Evolutionary conservation across 2,113 vertebrate genomes (phyloP), one percentile per base, ranked within the genome.

Genomic region (Aspidoscelis tigris): DNA sequence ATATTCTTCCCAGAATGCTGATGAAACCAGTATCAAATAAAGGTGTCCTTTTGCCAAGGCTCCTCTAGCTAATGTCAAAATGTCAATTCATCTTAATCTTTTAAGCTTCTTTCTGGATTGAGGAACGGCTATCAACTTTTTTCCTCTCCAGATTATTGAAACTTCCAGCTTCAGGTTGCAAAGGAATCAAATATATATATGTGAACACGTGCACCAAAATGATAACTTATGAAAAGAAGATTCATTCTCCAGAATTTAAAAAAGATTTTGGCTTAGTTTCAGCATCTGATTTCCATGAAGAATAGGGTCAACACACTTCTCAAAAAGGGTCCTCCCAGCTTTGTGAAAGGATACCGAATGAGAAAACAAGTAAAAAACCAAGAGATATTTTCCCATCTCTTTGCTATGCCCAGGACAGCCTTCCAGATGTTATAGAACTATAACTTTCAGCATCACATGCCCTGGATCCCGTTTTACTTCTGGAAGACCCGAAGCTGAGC

Each of bases 51-150:
- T 81, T 73, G 39, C 53, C 70, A 22, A 81, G 21, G 44, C 22
- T 81, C 22, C 72, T 21, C 70, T 73, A 73, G 80, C 70, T 73
- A 81, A 72, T 61, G 70, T 53, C 65, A 69, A 50, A 66, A 69
- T 21, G 65, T 26, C 12, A 61, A 44, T 73, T 81, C 69, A 53
- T 44, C 10, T 61, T 73, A 72, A 81, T 81, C 69, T 61, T 73
- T 72, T 81, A 73, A 73, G 21, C 69, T 73, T 81, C 80, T 58
- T 81, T 81, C 69, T 81, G n/a, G 80, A 73, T 61, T 81, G 69
- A 81, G 68, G 5, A 72, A 81, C 33, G 61, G 53, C 53, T 81
- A 39, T 71, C n/a, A 55, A 58, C 50, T 43, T 41, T 61, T 61
- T 80, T n/a, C 22, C n/a, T 18, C 65, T 33, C 50, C 33, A 21